Evolutionary conservation across 2,888 invertebrate genomes (phyloP).

Genomic region (Adela reaumurella): DNA sequence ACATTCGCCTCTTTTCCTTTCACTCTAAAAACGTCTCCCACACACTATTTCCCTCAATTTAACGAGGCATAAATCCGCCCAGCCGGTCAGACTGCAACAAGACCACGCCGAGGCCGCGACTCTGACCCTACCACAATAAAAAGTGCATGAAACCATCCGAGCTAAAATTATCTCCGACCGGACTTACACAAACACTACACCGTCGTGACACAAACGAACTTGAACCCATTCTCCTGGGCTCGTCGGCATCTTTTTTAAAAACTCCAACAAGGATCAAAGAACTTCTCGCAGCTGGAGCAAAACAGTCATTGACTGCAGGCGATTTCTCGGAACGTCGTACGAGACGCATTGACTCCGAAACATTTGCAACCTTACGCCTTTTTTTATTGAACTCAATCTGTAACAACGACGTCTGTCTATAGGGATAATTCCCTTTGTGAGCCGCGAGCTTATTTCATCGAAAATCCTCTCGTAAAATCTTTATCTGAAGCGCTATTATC

Average conservation of each 20-base stretch:
- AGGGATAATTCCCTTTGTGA: slow-evolving; percentile 36
- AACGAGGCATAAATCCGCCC: slow-evolving; percentile 10
- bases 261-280: no score
- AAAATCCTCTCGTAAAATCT: no score
- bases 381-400: background rate
- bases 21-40: background rate
- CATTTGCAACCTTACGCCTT: background rate
- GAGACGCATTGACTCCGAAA: background rate
- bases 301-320: no score
- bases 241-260: no score
- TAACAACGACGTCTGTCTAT: background rate
- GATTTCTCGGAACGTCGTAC: background rate
- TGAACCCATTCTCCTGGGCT: no score
- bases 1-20: no score
- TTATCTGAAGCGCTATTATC: no score
- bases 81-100: slow-evolving; percentile 31
- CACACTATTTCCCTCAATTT: background rate
- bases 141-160: slow-evolving; percentile 48
- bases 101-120: slow-evolving; percentile 25
- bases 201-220: slow-evolving; percentile 15
- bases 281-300: no score
- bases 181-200: slow-evolving; percentile 21
- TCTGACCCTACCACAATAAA: slow-evolving; percentile 52
- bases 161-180: slow-evolving; percentile 43
- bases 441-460: no score